Evolutionary conservation across 2,888 invertebrate genomes (phyloP), one percentile per base, ranked within the genome.

Genomic region (Oligia latruncula): DNA sequence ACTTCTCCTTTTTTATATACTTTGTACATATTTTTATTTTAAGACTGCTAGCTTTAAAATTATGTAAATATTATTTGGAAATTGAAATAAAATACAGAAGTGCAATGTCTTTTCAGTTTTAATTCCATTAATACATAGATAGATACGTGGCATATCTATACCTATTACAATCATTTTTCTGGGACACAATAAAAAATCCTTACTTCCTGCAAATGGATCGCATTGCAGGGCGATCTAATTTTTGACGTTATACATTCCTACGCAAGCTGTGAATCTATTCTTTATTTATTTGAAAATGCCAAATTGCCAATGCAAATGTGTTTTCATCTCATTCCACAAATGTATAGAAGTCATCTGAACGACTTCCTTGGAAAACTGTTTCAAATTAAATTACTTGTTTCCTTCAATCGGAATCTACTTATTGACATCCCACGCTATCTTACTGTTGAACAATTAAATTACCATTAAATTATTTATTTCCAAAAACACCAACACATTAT

Each of bases 361-460:
- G 2, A 29, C 20, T 29, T 29, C 23, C 35, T 43, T 77, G 17
- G 17, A 65, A 65, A 65, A 64, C 35, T 35, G 64, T 40, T 40
- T 67, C 23, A 67, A 60, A 66, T 49, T 49, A 78, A n/a, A 49
- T 65, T 29, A 46, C 17, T 58, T 9, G 9, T 52, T 29, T 55
- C 13, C 60, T 43, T 64, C 35, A 65, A 58, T 65, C 11, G 55
- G 11, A 49, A 20, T 40, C n/a, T 65, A 4, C 64, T n/a, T 58
- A 55, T n/a, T 55, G 35, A 23, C 20, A 43, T 58, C 46, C 58
- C 20, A 65, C 65, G 64, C 29, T 40, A 79, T 46, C 15, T 35
- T 8, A 13, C 35, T 8, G 46, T 35, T 76, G 29, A 8, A 15
- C 29, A 75, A 76, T 75, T 46, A 49, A 76, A 60, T 60, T 75